Evolutionary conservation across 2,888 invertebrate genomes (phyloP), one percentile per base, ranked within the genome.

Genomic region (Parnassius mnemosyne): DNA sequence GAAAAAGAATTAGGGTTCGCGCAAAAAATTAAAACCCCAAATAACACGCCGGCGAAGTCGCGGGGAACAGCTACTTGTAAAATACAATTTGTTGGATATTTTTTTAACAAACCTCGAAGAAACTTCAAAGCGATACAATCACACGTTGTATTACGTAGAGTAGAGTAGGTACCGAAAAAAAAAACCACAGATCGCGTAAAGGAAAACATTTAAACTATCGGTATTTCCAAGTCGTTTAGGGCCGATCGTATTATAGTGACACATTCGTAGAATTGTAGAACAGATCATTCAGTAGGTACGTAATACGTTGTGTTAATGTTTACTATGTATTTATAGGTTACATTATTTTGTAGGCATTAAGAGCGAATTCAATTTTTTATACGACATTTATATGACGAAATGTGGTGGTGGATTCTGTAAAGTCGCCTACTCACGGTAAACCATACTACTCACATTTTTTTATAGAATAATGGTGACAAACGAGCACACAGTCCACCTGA

Each of bases 251-350:
- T 20, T 44, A 20, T 20, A 61, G 42, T 61, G 52, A 13, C n/a
- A 49, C 16, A 53, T 61, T 57, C 56, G 56, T 16, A n/a, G 61
- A 57, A 61, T 61, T 61, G 56, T 61, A 55, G 20, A 34, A 52
- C 55, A n/a, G 56, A 55, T 42, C 56, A 57, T 61, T 57, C 13
- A 12, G 46, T 5, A 34, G 34, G 34, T 61, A 11, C 52, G 52
- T 52, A 57, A 56, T 57, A 12, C 46, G 56, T 57, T 51, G 42
- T 46, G 1, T 43, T 10, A 47, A 12, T 64, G 60, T 56, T 47
- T 25, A 47, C 11, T 64, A n/a, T n/a, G n/a, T n/a, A 63, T 56
- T 53, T 52, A 16, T 16, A 57, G 56, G 46, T 57, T 61, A 13
- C 34, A 46, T n/a, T 61, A 56, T 52, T 47, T 60, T 57, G 9